These are phyloP conservation scores for Drosophila grimshawi DNA, from an alignment of 1,140 invertebrate genomes.

Conservation along the genomic window DNA sequence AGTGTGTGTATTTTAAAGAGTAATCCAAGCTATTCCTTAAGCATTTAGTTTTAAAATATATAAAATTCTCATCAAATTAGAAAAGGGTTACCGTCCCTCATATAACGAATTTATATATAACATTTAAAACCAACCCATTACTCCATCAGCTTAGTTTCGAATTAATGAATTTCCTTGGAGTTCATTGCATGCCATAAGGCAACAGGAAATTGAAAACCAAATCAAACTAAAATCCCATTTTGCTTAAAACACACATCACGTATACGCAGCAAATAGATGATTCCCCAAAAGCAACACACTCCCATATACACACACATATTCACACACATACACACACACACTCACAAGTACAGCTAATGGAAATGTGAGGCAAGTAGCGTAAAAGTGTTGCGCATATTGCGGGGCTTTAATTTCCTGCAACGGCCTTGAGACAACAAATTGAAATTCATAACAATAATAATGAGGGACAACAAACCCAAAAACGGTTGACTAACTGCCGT, in stretches of 20 bases:
- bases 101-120: background rate
- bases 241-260: conserved; percentile 74
- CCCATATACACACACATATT: conserved; percentile 20
- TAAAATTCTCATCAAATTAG: no score
- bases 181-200: conserved; percentile 42
- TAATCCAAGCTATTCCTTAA: no score
- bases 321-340: conserved; percentile 17
- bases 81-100: no score
- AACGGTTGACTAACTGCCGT: conserved; percentile 36
- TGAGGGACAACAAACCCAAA: conserved; percentile 12
- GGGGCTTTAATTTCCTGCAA: conserved; percentile 68
- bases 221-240: conserved; percentile 58
- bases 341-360: background rate
- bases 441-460: conserved; percentile 75
- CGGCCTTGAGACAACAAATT: conserved; percentile 70
- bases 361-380: conserved; percentile 47
- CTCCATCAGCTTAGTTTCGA: conserved; percentile 51
- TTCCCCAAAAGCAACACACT: conserved; percentile 13
- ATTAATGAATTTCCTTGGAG: conserved; percentile 51
- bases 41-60: no score
- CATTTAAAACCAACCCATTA: conserved; percentile 2
- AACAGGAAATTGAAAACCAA: conserved; percentile 78
- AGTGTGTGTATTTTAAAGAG: no score
- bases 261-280: conserved; percentile 56
- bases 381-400: conserved; percentile 71